These are phyloP conservation scores for Meloidogyne chitwoodi DNA, from an alignment of 1,140 invertebrate species.

Conservation along the genomic window DNA sequence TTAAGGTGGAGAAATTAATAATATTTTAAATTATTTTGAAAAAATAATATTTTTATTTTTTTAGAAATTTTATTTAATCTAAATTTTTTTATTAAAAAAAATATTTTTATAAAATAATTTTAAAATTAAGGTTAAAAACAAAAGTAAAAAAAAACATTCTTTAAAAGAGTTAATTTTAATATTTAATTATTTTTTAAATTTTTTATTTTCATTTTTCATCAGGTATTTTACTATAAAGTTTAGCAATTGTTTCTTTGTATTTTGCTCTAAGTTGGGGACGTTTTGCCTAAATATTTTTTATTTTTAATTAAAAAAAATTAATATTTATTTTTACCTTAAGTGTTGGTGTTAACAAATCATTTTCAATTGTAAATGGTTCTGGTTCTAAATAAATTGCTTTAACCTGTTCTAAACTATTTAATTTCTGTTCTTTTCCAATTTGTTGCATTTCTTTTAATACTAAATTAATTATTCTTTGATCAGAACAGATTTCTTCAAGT, in stretches of 20 bases:
- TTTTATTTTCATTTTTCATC: neutral
- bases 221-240: conserved; percentile 37
- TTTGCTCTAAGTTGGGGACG: conserved; percentile 51
- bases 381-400: conserved; percentile 73
- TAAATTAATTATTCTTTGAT: conserved; percentile 41
- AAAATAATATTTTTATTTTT: no score
- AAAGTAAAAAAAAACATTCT: neutral
- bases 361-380: conserved; percentile 84
- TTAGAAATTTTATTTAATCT: no score
- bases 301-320: neutral
- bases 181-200: neutral
- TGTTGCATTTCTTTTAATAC: conserved; percentile 42
- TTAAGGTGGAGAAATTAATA: no score
- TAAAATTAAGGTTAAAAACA: neutral
- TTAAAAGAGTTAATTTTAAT: neutral
- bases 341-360: conserved; percentile 92
- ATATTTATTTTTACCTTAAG: conserved; percentile 75
- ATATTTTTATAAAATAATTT: no score
- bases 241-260: conserved; percentile 45
- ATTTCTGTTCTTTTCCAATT: conserved; percentile 52
- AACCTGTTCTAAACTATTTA: conserved; percentile 58
- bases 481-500: conserved; percentile 46
- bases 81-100: no score
- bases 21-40: no score
- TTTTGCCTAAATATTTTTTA: conserved; percentile 33